Evolutionary conservation across 1,140 invertebrate genomes (phyloP).

Genomic region (Orussus abietinus): DNA sequence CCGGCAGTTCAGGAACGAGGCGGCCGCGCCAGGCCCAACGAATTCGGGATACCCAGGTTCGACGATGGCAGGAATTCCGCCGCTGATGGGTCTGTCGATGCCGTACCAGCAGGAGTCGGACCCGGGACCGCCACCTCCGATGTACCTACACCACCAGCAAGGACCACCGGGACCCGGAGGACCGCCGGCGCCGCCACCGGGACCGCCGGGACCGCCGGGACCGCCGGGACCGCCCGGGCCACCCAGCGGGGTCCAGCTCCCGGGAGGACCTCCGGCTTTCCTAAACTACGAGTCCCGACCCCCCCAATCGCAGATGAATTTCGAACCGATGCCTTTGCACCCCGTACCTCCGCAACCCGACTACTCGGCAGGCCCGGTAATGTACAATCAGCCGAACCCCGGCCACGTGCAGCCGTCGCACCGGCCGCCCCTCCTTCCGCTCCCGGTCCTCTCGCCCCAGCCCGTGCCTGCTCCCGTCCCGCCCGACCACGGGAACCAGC

Average conservation of each 20-base stretch:
- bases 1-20: constrained; percentile 36
- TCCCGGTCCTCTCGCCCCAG: constrained; percentile 34
- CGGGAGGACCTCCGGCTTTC: constrained; percentile 21
- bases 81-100: constrained; percentile 5
- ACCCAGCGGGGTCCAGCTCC: no score
- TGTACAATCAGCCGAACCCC: constrained; percentile 35
- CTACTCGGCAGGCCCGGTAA: constrained; percentile 31
- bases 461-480: constrained; percentile 35
- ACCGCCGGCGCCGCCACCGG: constrained; percentile 9
- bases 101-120: constrained; percentile 10
- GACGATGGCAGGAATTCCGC: constrained; percentile 12
- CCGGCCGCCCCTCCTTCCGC: constrained; percentile 14
- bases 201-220: constrained; percentile 13
- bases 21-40: background rate
- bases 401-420: constrained; percentile 13
- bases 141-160: constrained; percentile 20
- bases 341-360: constrained; percentile 22
- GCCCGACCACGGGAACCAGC: background rate
- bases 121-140: constrained; percentile 4
- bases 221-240: constrained; percentile 12
- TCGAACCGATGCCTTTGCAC: constrained; percentile 26
- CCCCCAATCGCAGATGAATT: constrained; percentile 27
- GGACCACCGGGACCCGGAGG: constrained; percentile 14
- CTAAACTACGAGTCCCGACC: constrained; percentile 34
- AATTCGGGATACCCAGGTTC: constrained; percentile 17